Conservation (phyloP, 2,888 invertebrate genomes). For the Drosophila paramelanica region DNA sequence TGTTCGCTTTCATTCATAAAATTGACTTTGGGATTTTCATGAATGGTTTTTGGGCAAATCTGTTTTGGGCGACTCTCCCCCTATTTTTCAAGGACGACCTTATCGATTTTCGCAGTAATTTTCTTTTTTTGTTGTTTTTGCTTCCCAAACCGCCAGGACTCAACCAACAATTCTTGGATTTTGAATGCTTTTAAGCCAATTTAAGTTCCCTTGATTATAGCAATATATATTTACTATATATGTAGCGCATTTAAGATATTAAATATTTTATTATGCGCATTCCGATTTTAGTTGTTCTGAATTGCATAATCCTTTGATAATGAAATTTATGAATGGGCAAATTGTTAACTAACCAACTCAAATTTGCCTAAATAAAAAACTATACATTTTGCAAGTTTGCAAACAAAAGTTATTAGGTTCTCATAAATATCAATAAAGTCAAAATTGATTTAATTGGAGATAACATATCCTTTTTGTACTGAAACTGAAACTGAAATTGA, state of each 20-base stretch:
- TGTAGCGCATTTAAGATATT: no score
- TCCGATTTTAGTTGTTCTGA: neutral
- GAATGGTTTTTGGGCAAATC: slow-evolving; percentile 51
- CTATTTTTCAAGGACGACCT: slow-evolving; percentile 68
- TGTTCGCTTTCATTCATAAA: slow-evolving; percentile 59
- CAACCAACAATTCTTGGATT: neutral
- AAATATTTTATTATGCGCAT: neutral
- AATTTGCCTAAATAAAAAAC: neutral
- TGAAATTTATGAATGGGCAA: neutral
- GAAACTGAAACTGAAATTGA: no score
- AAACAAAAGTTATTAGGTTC: no score
- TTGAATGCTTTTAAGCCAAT: slow-evolving; percentile 2
- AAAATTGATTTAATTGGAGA: neutral
- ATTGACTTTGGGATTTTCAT: slow-evolving; percentile 42
- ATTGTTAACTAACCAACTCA: neutral
- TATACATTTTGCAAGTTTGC: neutral
- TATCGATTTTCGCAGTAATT: slow-evolving; percentile 63
- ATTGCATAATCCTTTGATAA: slow-evolving; percentile 9
- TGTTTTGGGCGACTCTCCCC: slow-evolving; percentile 13
- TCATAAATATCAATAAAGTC: no score
- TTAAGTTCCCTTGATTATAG: slow-evolving; percentile 1
- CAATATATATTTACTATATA: neutral
- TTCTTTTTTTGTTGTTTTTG: slow-evolving; percentile 17
- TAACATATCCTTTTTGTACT: neutral
- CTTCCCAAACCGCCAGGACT: no score